Percentiles rank a stretch among this genome's conserved stretches.
Evolutionary conservation across 1,140 invertebrate species (phyloP).

Genomic region (Zaprionus camerounensis): DNA sequence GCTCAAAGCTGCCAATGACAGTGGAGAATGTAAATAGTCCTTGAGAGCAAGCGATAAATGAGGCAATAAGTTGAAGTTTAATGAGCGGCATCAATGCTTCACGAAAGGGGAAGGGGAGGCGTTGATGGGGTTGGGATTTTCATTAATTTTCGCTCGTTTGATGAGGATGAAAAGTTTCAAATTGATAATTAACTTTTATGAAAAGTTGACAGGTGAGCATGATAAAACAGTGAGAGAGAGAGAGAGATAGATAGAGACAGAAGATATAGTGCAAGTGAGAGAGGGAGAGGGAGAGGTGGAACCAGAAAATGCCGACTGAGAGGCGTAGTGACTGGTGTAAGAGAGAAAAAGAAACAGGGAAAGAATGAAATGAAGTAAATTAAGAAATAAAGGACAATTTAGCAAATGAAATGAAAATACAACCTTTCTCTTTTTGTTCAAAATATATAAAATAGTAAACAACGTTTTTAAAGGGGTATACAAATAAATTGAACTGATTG

Average conservation of each 20-base stretch:
- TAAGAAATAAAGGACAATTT: too few relatives aligned
- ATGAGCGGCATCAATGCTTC: slow-evolving; percentile 5
- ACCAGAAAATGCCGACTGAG: too few relatives aligned
- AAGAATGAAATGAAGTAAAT: too few relatives aligned
- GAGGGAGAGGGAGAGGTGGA: too few relatives aligned
- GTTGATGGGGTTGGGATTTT: not conserved
- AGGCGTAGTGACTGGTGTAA: too few relatives aligned
- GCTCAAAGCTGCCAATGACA: slow-evolving; percentile 23
- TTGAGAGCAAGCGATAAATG: not conserved
- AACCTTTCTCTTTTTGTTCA: too few relatives aligned
- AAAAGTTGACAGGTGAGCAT: not conserved
- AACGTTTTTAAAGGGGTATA: too few relatives aligned
- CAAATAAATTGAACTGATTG: too few relatives aligned
- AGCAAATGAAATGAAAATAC: too few relatives aligned
- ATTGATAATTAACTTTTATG: slow-evolving; percentile 6
- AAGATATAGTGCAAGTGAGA: too few relatives aligned
- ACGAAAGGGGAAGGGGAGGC: not conserved
- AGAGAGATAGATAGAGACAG: not conserved
- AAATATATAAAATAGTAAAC: too few relatives aligned
- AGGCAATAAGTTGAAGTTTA: slow-evolving; percentile 24
- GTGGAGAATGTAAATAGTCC: slow-evolving; percentile 19
- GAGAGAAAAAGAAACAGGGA: too few relatives aligned
- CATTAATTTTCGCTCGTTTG: not conserved
- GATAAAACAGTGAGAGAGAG: not conserved
- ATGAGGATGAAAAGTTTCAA: not conserved